Conservation (phyloP, 2,113 vertebrate species). For the Ciconia stormi region DNA sequence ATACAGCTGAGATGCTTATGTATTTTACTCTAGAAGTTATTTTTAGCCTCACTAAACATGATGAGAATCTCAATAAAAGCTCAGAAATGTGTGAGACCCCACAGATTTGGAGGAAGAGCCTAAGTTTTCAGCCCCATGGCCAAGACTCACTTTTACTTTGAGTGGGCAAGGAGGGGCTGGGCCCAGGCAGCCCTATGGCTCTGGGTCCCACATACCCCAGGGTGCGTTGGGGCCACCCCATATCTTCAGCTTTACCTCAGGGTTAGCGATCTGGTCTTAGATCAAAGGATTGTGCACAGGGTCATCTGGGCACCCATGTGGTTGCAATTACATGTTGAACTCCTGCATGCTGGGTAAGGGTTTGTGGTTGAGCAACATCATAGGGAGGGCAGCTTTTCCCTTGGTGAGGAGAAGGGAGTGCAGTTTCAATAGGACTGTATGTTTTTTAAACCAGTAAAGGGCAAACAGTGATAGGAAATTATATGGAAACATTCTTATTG, state of each 20-base stretch:
- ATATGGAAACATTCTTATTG: neutral
- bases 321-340: neutral
- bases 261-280: neutral
- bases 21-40: neutral
- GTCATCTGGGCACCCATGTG: neutral
- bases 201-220: too few relatives aligned
- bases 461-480: neutral
- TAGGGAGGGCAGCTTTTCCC: fast-evolving
- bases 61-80: neutral
- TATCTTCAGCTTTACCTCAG: neutral
- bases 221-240: fast-evolving
- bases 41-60: neutral
- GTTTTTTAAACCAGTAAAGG: neutral
- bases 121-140: neutral
- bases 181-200: fast-evolving
- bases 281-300: fast-evolving
- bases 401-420: neutral
- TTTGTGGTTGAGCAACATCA: neutral
- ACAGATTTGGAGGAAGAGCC: neutral
- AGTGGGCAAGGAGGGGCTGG: fast-evolving
- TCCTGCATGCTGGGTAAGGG: neutral
- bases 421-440: neutral
- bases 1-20: neutral
- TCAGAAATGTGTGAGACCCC: neutral
- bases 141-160: neutral